phyloP scores from a whole-genome alignment of 1,140 invertebrate species.

The Drosophila nigrodunni region DNA sequence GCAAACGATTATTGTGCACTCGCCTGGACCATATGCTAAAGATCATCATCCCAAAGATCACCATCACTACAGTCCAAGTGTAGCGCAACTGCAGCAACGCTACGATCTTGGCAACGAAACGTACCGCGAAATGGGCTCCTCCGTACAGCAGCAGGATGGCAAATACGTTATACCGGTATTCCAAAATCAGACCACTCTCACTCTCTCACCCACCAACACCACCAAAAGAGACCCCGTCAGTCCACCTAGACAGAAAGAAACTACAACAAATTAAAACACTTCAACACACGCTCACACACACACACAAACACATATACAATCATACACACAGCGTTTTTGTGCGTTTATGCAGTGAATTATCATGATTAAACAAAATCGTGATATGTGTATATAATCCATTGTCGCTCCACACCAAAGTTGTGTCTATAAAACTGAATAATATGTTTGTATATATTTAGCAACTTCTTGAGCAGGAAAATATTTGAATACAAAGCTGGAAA shows the following conservation, averaged over 20 bases:
- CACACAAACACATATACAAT: constrained; percentile 40
- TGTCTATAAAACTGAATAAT: not conserved
- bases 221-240: constrained; percentile 15
- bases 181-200: constrained; percentile 56
- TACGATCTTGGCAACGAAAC: constrained; percentile 66
- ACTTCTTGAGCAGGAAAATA: too few relatives aligned
- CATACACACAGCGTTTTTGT: not conserved
- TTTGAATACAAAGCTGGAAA: too few relatives aligned
- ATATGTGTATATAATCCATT: constrained; percentile 9
- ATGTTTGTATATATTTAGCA: not conserved
- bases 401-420: not conserved
- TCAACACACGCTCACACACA: constrained; percentile 15
- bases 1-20: constrained; percentile 80
- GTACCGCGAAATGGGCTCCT: constrained; percentile 67
- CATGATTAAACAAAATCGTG: not conserved
- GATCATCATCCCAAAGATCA: constrained; percentile 68
- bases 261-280: constrained; percentile 15
- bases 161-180: constrained; percentile 81
- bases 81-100: constrained; percentile 63
- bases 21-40: constrained; percentile 70
- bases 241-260: constrained; percentile 17
- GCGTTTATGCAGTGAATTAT: constrained; percentile 5
- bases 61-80: constrained; percentile 73
- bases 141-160: constrained; percentile 64
- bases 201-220: constrained; percentile 52